phyloP scores from a whole-genome alignment of 2,797 vertebrate species.

The Sylvilagus floridanus region DNA sequence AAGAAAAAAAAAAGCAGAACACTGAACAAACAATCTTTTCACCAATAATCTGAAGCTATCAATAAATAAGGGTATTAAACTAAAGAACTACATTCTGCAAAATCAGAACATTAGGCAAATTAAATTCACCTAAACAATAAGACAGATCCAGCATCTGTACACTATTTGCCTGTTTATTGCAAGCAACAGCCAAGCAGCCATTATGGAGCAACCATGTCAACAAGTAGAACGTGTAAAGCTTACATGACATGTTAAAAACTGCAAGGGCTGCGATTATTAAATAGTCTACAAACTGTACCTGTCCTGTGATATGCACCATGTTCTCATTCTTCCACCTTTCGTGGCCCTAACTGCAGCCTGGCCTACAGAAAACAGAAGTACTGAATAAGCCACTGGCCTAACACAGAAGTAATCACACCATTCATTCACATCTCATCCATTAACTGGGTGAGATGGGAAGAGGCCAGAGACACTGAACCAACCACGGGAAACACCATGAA shows the following conservation, averaged over 20 bases:
- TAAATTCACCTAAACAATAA: conserved; percentile 54
- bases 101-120: conserved; percentile 10
- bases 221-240: neutral
- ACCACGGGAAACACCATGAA: neutral
- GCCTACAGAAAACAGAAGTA: neutral
- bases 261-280: neutral
- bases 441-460: neutral
- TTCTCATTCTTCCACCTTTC: neutral
- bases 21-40: neutral
- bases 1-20: too few species aligned
- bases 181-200: neutral
- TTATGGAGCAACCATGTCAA: neutral
- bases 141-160: neutral
- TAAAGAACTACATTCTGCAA: conserved; percentile 40
- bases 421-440: neutral
- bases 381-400: neutral
- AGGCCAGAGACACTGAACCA: neutral
- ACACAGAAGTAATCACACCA: neutral
- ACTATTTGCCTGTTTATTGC: neutral
- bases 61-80: conserved; percentile 13
- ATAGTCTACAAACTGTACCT: neutral
- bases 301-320: neutral
- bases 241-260: neutral
- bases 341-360: neutral
- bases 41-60: conserved; percentile 40